Conservation (phyloP, 1,140 invertebrate genomes). For the Calephelis nemesis region DNA sequence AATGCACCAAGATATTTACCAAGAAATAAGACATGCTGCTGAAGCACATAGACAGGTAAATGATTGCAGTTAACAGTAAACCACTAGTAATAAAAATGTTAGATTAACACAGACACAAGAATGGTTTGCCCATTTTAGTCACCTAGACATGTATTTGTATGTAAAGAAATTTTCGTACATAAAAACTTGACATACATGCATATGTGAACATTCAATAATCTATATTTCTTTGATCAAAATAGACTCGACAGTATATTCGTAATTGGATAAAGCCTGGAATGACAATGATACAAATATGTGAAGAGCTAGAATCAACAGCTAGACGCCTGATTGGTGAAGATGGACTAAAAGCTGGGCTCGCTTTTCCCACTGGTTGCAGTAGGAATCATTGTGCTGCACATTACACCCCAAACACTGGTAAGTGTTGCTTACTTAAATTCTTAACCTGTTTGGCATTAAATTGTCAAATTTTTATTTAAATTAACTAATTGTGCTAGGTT, state of each 20-base stretch:
- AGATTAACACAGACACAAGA: too few relatives aligned
- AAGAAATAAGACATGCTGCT: conserved; percentile 96
- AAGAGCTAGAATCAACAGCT: conserved; percentile 95
- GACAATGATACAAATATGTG: conserved; percentile 99
- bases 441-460: too few relatives aligned
- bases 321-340: conserved; percentile 96
- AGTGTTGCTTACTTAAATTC: background rate
- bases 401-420: conserved; percentile 98
- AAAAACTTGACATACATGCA: too few relatives aligned
- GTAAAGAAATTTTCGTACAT: too few relatives aligned
- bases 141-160: background rate
- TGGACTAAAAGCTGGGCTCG: conserved; percentile 96
- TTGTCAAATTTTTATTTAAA: background rate
- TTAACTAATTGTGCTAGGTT: background rate
- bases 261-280: conserved; percentile 97
- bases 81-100: too few relatives aligned
- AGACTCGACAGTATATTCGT: conserved; percentile 94
- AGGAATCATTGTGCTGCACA: conserved; percentile 99
- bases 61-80: too few relatives aligned
- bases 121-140: too few relatives aligned
- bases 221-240: conserved; percentile 37
- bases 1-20: conserved; percentile 94
- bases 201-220: too few relatives aligned
- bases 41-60: conserved; percentile 95
- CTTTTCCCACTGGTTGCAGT: conserved; percentile 99